These are phyloP conservation scores for Verasper variegatus DNA, from an alignment of 2,113 vertebrate genomes.

Conservation along the genomic window DNA sequence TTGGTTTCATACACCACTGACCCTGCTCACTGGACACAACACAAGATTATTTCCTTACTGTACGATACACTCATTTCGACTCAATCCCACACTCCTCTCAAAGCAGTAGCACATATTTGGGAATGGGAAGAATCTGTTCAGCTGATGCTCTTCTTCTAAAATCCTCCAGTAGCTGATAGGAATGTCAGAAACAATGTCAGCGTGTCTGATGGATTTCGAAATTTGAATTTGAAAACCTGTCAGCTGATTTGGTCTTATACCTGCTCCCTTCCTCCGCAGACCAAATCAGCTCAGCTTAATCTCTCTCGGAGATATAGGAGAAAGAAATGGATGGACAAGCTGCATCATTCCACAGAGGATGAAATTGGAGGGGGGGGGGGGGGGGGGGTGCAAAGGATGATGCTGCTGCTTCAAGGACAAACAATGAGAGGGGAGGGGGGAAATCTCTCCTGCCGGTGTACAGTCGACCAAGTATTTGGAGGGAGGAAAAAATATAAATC, in stretches of 20 bases:
- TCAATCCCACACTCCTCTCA: neutral
- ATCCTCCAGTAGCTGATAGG: no score
- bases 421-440: neutral
- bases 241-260: conserved; percentile 6
- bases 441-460: conserved; percentile 60
- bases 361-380: conserved; percentile 40
- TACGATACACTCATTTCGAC: neutral
- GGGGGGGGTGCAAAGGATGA: conserved; percentile 27
- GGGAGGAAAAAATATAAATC: neutral
- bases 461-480: conserved; percentile 66
- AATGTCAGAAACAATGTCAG: no score
- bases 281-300: neutral
- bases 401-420: conserved; percentile 55
- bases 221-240: neutral
- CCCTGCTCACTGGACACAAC: no score
- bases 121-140: neutral
- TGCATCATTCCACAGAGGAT: conserved; percentile 25
- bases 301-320: conserved; percentile 16
- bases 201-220: neutral
- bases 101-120: neutral
- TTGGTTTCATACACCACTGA: no score
- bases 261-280: neutral
- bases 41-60: no score
- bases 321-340: conserved; percentile 22
- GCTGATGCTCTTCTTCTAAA: neutral